Percentiles rank a stretch among this genome's conserved stretches.
Conservation (phyloP, 1,140 invertebrate species). For the Trichonephila clavata region DNA sequence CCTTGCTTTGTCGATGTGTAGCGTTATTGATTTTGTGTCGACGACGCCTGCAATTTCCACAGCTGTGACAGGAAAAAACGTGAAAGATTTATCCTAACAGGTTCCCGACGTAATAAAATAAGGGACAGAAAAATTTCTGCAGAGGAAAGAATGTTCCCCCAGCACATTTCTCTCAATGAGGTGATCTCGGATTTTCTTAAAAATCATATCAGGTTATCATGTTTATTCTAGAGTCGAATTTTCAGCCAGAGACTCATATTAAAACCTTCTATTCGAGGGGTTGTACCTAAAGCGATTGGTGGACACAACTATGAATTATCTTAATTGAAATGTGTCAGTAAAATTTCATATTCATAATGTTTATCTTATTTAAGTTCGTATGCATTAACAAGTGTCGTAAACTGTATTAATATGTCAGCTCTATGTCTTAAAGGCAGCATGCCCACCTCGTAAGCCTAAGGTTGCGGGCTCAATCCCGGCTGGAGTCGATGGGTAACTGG, state of each 20-base stretch:
- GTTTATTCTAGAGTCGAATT: background rate
- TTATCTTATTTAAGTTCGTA: too few relatives aligned
- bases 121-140: conserved; percentile 3
- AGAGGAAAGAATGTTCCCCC: conserved; percentile 2
- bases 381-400: too few relatives aligned
- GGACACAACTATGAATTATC: too few relatives aligned
- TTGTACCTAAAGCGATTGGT: background rate
- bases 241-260: background rate
- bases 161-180: background rate
- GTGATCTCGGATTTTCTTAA: background rate
- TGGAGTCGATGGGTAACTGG: too few relatives aligned
- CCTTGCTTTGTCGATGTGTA: conserved; percentile 51
- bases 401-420: too few relatives aligned
- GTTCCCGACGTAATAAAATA: conserved; percentile 40
- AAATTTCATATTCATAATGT: too few relatives aligned
- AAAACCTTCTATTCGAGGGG: background rate
- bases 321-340: too few relatives aligned
- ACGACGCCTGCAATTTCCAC: conserved; percentile 52
- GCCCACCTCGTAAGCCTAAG: too few relatives aligned
- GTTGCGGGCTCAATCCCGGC: too few relatives aligned
- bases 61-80: conserved; percentile 67
- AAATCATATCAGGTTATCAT: background rate
- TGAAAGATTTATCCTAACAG: conserved; percentile 72
- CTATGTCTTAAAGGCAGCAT: too few relatives aligned
- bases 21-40: conserved; percentile 70